Evolutionary conservation across 2,113 vertebrate species (phyloP).

Genomic region (Glareola pratincola): DNA sequence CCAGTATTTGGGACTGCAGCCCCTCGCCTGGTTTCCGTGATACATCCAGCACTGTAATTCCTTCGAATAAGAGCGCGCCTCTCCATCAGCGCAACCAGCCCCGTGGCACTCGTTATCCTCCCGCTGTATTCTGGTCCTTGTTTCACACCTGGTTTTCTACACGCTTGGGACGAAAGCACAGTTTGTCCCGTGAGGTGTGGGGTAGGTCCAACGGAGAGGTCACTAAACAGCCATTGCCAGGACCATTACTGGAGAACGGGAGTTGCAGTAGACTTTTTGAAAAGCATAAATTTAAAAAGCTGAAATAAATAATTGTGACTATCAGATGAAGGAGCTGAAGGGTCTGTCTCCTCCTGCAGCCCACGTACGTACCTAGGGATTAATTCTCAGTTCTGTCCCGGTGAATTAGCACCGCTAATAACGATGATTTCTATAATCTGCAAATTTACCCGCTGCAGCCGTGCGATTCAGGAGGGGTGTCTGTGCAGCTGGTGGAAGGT

Average conservation of each 20-base stretch:
- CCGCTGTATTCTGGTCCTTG: not conserved
- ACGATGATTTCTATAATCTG: slow-evolving; percentile 49
- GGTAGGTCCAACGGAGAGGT: not conserved
- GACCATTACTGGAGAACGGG: not conserved
- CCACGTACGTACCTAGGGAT: not conserved
- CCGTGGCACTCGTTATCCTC: not conserved
- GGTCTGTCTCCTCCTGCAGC: not conserved
- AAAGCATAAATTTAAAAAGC: not conserved
- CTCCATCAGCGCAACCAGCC: not conserved
- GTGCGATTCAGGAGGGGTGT: not conserved
- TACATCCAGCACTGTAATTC: not conserved
- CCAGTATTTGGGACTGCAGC: not conserved
- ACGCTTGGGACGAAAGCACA: not conserved
- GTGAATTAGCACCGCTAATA: not conserved
- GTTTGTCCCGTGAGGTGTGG: not conserved
- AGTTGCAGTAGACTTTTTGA: not conserved
- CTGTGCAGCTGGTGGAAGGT: not conserved
- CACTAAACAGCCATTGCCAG: not conserved
- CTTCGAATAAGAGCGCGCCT: rapidly evolving
- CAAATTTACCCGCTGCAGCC: not conserved
- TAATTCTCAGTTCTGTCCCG: not conserved
- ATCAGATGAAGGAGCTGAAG: not conserved
- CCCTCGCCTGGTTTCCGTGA: not conserved
- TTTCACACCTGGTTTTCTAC: not conserved
- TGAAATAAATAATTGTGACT: not conserved